Evolutionary conservation across 2,888 invertebrate genomes (phyloP), one percentile per base, ranked within the genome.

Genomic region (Dicyrtomina minuta): DNA sequence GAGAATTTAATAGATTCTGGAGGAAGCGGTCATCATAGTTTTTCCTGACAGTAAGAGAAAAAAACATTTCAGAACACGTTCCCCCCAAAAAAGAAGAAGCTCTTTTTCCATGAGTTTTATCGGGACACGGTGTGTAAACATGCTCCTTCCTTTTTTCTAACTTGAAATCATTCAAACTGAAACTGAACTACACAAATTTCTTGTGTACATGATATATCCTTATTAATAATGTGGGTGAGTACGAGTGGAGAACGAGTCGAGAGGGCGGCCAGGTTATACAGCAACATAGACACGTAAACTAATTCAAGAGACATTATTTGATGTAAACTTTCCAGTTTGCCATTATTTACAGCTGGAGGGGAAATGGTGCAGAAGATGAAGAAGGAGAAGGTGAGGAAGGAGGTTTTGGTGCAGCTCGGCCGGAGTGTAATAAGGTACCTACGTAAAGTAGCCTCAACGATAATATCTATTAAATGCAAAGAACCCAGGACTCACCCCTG

Each of bases 11-110:
- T 58, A 58, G 58, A 58, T 58, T 58, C 58, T 1, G 22, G 22
- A 58, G 58, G 33, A 27, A 58, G 39, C 20, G 58, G 41, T 58
- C 58, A 58, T 58, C 55, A 26, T 55, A 55, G 26, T 15, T 22
- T 55, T 8, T 5, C 15, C 55, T 55, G 55, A 55, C 55, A 55
- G 55, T 26, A 24, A 46, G 15, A 46, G 12, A 46, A 55, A 55
- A 26, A 55, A 13, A 26, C 12, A 26, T 26, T 22, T 26, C 26
- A 13, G 26, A 55, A 55, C 55, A 55, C 55, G 55, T 55, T 55
- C 27, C 55, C 13, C 17, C 2, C 49, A 6, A 6, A 13, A 49
- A 6, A 13, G 12, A n/a, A 13, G 17, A 12, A 12, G 20, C 51
- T 22, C 51, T 17, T 53, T 53, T 53, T 20, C 20, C 4, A 53